These are phyloP conservation scores for Lucilia sericata DNA, from an alignment of 1,140 invertebrate genomes.

Conservation along the genomic window DNA sequence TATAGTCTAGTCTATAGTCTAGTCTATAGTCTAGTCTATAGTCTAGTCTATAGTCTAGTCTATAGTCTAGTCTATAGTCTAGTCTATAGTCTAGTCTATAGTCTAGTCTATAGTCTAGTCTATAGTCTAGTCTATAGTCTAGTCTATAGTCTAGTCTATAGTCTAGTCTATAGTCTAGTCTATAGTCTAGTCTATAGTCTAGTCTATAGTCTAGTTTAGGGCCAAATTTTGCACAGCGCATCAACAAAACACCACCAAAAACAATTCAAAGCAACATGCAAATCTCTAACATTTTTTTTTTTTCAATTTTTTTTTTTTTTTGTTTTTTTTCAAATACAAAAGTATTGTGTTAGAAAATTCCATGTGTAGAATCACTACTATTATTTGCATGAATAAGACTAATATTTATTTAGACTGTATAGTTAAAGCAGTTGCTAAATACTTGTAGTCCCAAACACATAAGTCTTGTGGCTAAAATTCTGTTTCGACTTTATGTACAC, in stretches of 20 bases:
- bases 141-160: too few species aligned
- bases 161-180: too few species aligned
- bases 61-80: too few species aligned
- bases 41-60: too few species aligned
- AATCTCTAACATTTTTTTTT: background rate
- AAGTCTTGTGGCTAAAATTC: background rate
- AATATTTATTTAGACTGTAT: background rate
- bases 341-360: conserved; percentile 23
- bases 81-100: too few species aligned
- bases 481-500: too few species aligned
- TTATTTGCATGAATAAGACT: background rate
- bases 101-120: too few species aligned
- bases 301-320: background rate
- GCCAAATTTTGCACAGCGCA: background rate
- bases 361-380: conserved; percentile 4
- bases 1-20: too few species aligned
- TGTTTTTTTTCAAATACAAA: background rate
- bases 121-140: too few species aligned
- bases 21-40: too few species aligned
- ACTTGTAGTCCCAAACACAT: background rate
- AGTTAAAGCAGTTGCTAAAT: background rate
- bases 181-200: too few species aligned
- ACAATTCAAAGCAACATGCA: background rate
- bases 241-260: background rate
- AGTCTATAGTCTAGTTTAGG: too few species aligned